Evolutionary conservation across 2,888 invertebrate genomes (phyloP), one percentile per base, ranked within the genome.

Genomic region (Sphaeridia pumilis): DNA sequence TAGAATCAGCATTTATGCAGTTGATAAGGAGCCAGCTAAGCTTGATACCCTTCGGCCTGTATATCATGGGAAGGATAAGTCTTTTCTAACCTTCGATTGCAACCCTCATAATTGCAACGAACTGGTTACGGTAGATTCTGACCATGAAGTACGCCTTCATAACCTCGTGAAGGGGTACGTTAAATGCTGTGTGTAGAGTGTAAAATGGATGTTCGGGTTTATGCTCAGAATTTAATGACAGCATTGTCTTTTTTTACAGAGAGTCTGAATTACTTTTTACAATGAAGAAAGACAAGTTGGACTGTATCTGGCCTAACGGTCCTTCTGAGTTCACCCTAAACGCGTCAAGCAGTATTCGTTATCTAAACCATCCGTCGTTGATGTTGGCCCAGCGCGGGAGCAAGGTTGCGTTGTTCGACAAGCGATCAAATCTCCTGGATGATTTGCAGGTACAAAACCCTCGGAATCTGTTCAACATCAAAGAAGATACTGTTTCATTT

Each of bases 71-170:
- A n/a, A n/a, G n/a, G 43, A 52, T 34, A 57, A 58, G 10, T 34
- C 57, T 12, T 46, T 62, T 14, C n/a, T 51, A 20, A 51, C 60
- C n/a, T 38, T 57, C 10, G 61, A 60, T 43, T 31, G 57, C 1
- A 64, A 62, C 35, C 57, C 56, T 5, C 34, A 24, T 2, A 46
- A 42, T 27, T 26, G 54, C 4, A 34, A 52, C 7, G 58, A 62
- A 49, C 24, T 58, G 20, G 46, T 55, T 4, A 64, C 58, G 7
- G 47, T 62, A 14, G 64, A 64, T 56, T 59, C 60, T n/a, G n/a
- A 61, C 43, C 17, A 34, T 7, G 52, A 55, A 10, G 34, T 62
- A 12, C 42, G 54, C 22, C 25, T 59, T 10, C 49, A 58, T 14
- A 53, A 58, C 38, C 27, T 58, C 34, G 22, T 26, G 7, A 38